Base-by-base conservation (phyloP, 2,797 vertebrate species). In the Chaetophractus vellerosus region DNA sequence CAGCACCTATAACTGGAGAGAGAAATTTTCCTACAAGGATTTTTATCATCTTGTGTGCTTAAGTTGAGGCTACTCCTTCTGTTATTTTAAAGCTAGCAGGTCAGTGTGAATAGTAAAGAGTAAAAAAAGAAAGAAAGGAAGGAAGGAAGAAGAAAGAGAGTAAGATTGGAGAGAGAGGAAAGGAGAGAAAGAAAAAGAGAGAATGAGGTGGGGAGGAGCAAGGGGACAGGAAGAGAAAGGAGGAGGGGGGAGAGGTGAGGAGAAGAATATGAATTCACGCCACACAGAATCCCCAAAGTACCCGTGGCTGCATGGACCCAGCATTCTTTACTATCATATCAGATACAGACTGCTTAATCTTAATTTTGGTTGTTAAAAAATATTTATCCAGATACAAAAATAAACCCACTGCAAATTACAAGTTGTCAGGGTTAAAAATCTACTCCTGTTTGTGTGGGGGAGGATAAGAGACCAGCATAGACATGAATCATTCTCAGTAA, bases 401-500 rank as follows among this genome's bases (percentile, higher is more conserved):
- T 98, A 98, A 98, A 98, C 97, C 93, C 98, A 90, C 97, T 93
- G 98, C 96, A 98, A 98, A 98, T 98, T 98, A 98, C 98, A 98
- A 98, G 98, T 98, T 98, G 98, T 99, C 99, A 98, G 99, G 99
- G 99, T 99, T 99, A 98, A 99, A 98, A 98, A 98, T 98, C 98
- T 98, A 98, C 98, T 99, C 98, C 98, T 98, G 95, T 98, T 97
- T 98, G 98, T 98, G 98, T 98, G 99, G 98, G 98, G 99, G 98
- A 98, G 98, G 98, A 98, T 97, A 96, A 97, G 98, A 98, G 98
- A 98, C 98, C 98, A 97, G 98, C 98, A 98, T 98, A 99, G 99
- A 99, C 99, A 99, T 99, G 99, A 99, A 99, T 99, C 99, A 99
- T 99, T 99, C 99, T 98, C 99, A 98, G 99, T 98, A 98, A 99